phyloP scores from a whole-genome alignment of 2,888 invertebrate genomes.

The Miltochrista miniata region DNA sequence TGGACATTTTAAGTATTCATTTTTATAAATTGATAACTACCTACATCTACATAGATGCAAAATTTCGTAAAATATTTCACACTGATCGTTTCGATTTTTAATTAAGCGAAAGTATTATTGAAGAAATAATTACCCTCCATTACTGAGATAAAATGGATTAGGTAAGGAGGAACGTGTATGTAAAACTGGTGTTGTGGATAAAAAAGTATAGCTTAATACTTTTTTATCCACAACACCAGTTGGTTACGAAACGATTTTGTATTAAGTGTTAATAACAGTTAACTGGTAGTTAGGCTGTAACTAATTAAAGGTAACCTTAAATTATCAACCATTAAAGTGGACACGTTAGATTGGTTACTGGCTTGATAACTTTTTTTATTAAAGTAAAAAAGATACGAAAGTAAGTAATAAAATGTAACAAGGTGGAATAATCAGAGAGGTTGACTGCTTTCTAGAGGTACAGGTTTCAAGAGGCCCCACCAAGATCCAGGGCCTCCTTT shows the following conservation, averaged over 20 bases:
- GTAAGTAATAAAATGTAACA: too few species aligned
- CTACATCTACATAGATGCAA: too few species aligned
- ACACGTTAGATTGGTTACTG: constrained; percentile 25
- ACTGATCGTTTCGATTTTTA: too few species aligned
- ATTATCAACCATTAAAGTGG: constrained; percentile 57
- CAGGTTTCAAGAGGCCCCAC: not conserved
- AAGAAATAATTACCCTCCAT: constrained; percentile 32
- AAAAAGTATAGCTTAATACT: constrained; percentile 24
- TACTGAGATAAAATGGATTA: constrained; percentile 33
- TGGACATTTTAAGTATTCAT: too few species aligned
- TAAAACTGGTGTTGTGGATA: too few species aligned
- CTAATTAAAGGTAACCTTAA: constrained; percentile 58
- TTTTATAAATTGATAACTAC: too few species aligned
- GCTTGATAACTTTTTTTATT: constrained; percentile 7
- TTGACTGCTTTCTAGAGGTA: not conserved
- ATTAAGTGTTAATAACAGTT: constrained; percentile 55
- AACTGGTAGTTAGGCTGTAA: constrained; percentile 53
- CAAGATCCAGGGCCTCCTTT: not conserved
- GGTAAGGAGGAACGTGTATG: constrained; percentile 3
- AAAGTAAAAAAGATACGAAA: not conserved
- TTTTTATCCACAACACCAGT: constrained; percentile 18
- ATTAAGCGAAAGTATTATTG: constrained; percentile 9
- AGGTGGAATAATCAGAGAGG: not conserved
- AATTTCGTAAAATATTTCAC: too few species aligned
- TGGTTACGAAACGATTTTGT: constrained; percentile 47